Conservation (phyloP, 2,113 vertebrate species). For the Circaetus gallicus region DNA sequence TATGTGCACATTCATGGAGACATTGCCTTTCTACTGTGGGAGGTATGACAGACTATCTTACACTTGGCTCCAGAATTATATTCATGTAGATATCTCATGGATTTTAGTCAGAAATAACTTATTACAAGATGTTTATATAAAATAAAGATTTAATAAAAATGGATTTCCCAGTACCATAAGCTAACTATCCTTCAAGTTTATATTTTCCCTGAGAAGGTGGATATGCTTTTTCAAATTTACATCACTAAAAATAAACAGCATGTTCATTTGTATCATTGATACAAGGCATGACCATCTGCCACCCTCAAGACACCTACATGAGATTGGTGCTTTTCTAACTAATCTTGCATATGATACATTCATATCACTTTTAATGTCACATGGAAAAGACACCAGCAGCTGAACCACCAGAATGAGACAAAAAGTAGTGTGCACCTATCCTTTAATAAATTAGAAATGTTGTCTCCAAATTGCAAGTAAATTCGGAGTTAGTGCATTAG, state of each 20-base stretch:
- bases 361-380: background rate
- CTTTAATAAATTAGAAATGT: background rate
- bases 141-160: background rate
- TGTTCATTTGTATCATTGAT: background rate
- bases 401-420: background rate
- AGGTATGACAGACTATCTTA: background rate
- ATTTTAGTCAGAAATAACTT: background rate
- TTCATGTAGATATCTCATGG: background rate
- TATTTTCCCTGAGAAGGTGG: background rate
- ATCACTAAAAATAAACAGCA: background rate
- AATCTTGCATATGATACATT: background rate
- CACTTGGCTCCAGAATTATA: background rate
- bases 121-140: background rate
- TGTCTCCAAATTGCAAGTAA: background rate
- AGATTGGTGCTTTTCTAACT: background rate
- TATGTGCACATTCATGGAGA: background rate
- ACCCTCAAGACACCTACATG: background rate
- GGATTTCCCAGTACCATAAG: background rate
- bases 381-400: background rate
- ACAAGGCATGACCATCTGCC: constrained; percentile 10
- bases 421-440: background rate
- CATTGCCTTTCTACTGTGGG: background rate
- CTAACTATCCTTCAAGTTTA: background rate
- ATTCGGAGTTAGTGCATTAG: background rate
- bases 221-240: background rate